A percentile compares a stretch with the other conserved stretches of the same genome.
These are phyloP conservation scores for Julus scandinavius DNA, from an alignment of 2,888 invertebrate species.

Conservation along the genomic window DNA sequence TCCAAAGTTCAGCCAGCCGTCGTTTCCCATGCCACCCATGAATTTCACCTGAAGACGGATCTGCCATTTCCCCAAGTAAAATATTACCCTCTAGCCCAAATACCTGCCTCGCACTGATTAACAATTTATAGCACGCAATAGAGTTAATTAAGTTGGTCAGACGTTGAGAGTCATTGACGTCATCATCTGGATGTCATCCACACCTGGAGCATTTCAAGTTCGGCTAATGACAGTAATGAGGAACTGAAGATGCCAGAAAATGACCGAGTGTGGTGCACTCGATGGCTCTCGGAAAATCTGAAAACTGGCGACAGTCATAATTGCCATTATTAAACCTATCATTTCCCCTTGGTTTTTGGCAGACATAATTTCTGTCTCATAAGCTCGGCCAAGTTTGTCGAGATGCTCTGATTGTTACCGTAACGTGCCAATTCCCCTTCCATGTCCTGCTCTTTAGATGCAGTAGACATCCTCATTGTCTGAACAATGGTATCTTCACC, in stretches of 20 bases:
- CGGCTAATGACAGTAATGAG: not conserved
- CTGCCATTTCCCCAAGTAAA: constrained; percentile 22
- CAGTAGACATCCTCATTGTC: constrained; percentile 9
- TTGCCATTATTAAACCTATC: not conserved
- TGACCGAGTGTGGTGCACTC: not conserved
- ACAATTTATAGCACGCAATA: constrained; percentile 17
- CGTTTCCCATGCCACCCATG: constrained; percentile 4
- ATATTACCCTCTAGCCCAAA: constrained; percentile 31
- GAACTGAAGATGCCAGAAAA: constrained; percentile 13
- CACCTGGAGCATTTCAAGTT: constrained; percentile 11
- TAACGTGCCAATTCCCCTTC: not conserved
- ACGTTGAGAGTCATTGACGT: not conserved
- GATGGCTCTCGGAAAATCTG: not conserved
- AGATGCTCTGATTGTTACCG: not conserved
- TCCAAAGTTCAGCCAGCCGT: not conserved
- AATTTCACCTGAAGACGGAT: not conserved
- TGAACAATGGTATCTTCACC: not conserved
- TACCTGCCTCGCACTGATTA: constrained; percentile 24
- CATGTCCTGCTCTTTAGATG: not conserved
- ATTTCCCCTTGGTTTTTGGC: not conserved
- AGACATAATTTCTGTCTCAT: not conserved
- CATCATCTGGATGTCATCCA: not conserved
- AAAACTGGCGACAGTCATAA: not conserved
- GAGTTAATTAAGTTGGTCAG: constrained; percentile 17
- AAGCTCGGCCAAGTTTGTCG: not conserved